phyloP scores from a whole-genome alignment of 2,888 invertebrate species.

The Mythimna loreyi region DNA sequence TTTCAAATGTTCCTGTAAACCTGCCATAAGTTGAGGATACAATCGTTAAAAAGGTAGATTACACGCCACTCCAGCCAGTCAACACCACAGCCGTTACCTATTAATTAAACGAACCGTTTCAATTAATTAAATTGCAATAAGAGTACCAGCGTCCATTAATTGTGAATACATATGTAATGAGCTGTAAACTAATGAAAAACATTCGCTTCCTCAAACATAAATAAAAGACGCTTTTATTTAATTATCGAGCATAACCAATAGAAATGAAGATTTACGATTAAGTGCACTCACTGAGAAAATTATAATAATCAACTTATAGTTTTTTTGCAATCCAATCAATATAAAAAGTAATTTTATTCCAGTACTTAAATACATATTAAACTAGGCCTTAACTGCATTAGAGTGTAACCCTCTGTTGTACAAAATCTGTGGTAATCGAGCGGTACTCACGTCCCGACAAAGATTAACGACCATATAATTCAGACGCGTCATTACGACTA shows the following conservation, averaged over 20 bases:
- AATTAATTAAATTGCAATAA: constrained; percentile 58
- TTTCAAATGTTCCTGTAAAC: no score
- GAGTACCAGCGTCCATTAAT: constrained; percentile 45
- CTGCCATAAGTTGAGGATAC: neutral
- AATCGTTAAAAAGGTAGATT: neutral
- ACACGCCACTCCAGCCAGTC: neutral
- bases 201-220: constrained; percentile 37
- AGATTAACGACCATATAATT: constrained; percentile 72
- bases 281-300: constrained; percentile 44
- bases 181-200: constrained; percentile 49
- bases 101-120: constrained; percentile 38
- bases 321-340: constrained; percentile 44
- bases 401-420: constrained; percentile 68
- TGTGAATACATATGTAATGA: constrained; percentile 51
- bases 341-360: constrained; percentile 47
- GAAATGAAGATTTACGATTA: constrained; percentile 30
- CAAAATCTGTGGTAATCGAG: constrained; percentile 71
- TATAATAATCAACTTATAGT: constrained; percentile 35
- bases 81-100: constrained; percentile 22
- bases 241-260: constrained; percentile 55
- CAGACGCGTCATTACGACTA: constrained; percentile 66
- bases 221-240: constrained; percentile 44
- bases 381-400: constrained; percentile 65
- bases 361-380: constrained; percentile 66
- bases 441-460: constrained; percentile 68